phyloP scores from a whole-genome alignment of 2,888 invertebrate genomes.

The Eledone cirrhosa region DNA sequence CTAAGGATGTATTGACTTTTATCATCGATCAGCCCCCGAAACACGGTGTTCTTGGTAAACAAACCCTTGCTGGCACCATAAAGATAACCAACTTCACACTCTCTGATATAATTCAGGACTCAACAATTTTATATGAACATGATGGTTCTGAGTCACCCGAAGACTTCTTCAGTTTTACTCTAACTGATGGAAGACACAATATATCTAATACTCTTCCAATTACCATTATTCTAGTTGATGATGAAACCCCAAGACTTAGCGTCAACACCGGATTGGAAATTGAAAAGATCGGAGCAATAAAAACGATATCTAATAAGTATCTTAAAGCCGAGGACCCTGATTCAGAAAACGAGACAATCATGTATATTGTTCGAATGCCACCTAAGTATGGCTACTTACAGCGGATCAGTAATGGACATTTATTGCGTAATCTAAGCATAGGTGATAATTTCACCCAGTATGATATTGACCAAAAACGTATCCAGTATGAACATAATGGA shows the following conservation, averaged over 20 bases:
- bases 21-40: conserved; percentile 53
- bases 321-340: conserved; percentile 65
- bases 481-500: conserved; percentile 62
- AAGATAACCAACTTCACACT: conserved; percentile 58
- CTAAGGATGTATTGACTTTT: conserved; percentile 59
- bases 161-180: conserved; percentile 61
- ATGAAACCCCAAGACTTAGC: conserved; percentile 64
- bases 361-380: conserved; percentile 57
- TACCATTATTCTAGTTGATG: conserved; percentile 64
- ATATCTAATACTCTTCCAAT: conserved; percentile 61
- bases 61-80: conserved; percentile 55
- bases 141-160: conserved; percentile 64
- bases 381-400: conserved; percentile 62
- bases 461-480: conserved; percentile 59
- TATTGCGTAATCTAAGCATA: conserved; percentile 54
- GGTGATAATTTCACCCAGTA: conserved; percentile 64
- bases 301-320: conserved; percentile 56
- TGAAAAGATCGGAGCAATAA: conserved; percentile 56
- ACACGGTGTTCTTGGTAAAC: conserved; percentile 62
- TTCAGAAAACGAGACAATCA: conserved; percentile 57
- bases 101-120: conserved; percentile 58
- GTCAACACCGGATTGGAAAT: conserved; percentile 65
- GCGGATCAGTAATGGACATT: conserved; percentile 36
- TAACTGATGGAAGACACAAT: conserved; percentile 62
- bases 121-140: conserved; percentile 65